Evolutionary conservation across 2,888 invertebrate species (phyloP).

Genomic region (Nezara viridula): DNA sequence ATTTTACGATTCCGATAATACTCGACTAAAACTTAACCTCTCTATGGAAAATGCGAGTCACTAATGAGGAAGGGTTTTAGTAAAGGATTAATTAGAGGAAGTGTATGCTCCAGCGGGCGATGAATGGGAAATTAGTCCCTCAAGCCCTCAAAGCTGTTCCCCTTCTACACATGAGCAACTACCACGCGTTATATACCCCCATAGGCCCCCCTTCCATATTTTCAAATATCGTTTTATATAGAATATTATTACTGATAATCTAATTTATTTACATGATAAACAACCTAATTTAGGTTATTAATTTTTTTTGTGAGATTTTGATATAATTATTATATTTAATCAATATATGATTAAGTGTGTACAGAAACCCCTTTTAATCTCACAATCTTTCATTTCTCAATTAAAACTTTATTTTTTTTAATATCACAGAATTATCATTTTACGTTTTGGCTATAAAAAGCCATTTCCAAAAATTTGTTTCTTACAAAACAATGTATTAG

Average conservation of each 20-base stretch:
- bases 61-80: neutral
- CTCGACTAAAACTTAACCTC: neutral
- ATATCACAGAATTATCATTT: too few relatives aligned
- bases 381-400: too few relatives aligned
- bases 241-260: neutral
- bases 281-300: too few relatives aligned
- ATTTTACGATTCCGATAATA: neutral
- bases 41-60: neutral
- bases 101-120: neutral
- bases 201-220: neutral
- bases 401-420: too few relatives aligned
- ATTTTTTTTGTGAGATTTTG: too few relatives aligned
- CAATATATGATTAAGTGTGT: too few relatives aligned
- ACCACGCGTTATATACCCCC: neutral
- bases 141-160: neutral
- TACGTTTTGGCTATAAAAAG: too few relatives aligned
- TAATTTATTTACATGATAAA: neutral
- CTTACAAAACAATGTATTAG: too few relatives aligned
- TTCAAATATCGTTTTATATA: neutral
- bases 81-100: slow-evolving; percentile 28
- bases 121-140: neutral
- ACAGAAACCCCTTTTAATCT: too few relatives aligned
- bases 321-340: too few relatives aligned
- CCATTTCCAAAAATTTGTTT: too few relatives aligned
- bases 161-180: neutral